phyloP scores from a whole-genome alignment of 2,797 vertebrate species.

The Hylomyscus alleni region DNA sequence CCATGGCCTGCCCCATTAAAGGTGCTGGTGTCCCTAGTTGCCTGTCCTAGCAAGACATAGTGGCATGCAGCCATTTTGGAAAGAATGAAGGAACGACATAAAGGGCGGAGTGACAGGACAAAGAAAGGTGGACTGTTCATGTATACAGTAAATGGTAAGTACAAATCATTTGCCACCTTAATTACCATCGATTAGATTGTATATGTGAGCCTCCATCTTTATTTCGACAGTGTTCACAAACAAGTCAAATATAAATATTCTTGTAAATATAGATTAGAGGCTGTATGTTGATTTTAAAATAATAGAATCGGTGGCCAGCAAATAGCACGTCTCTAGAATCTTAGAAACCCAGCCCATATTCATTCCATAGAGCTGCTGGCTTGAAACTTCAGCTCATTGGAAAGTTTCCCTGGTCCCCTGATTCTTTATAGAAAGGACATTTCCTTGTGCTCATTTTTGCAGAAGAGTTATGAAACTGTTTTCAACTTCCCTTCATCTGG shows the following conservation, averaged over 20 bases:
- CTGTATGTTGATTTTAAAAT: neutral
- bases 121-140: neutral
- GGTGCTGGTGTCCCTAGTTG: neutral
- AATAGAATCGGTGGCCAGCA: neutral
- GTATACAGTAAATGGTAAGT: neutral
- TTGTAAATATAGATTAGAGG: neutral
- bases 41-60: neutral
- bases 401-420: neutral
- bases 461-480: constrained; percentile 43
- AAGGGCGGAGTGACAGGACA: neutral
- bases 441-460: constrained; percentile 4
- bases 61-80: neutral
- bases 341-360: neutral
- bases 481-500: constrained; percentile 7
- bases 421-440: neutral
- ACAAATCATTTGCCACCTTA: neutral
- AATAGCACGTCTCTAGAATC: neutral
- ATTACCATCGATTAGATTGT: neutral
- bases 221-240: neutral
- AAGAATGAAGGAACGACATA: neutral
- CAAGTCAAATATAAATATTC: neutral
- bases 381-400: constrained; percentile 5
- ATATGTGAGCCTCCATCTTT: neutral
- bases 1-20: neutral
- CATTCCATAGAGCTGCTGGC: neutral